Evolutionary conservation across 1,140 invertebrate species (phyloP).

Genomic region (Portunus trituberculatus): DNA sequence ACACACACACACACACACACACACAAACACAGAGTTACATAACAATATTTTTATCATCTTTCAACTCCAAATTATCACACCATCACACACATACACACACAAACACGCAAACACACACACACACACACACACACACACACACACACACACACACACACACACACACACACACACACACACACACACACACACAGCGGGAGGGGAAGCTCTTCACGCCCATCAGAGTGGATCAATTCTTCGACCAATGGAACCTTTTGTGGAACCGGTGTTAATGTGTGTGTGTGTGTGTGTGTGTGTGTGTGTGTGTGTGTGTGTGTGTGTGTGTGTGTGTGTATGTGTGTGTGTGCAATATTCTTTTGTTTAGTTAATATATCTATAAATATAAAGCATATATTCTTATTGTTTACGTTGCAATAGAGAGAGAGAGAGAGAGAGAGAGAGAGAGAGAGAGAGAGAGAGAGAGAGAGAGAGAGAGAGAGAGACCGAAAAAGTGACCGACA

Average conservation of each 20-base stretch:
- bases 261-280: neutral
- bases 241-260: constrained; percentile 31
- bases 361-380: neutral
- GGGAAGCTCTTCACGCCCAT: constrained; percentile 35
- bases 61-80: neutral
- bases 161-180: constrained; percentile 20
- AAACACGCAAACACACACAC: constrained; percentile 37
- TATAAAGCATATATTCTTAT: neutral
- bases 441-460: too few relatives aligned
- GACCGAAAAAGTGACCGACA: neutral
- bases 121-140: neutral
- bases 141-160: constrained; percentile 14
- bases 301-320: constrained; percentile 47
- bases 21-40: neutral
- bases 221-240: constrained; percentile 27
- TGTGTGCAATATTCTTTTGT: neutral
- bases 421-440: too few relatives aligned
- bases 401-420: neutral
- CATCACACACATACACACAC: constrained; percentile 33
- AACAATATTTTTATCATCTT: neutral
- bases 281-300: constrained; percentile 34
- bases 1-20: constrained; percentile 49
- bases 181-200: neutral
- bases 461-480: neutral
- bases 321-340: constrained; percentile 36